Percentiles rank a stretch among this genome's conserved stretches.
Evolutionary conservation across 2,797 vertebrate genomes (phyloP).

Genomic region (Chromis chromis): DNA sequence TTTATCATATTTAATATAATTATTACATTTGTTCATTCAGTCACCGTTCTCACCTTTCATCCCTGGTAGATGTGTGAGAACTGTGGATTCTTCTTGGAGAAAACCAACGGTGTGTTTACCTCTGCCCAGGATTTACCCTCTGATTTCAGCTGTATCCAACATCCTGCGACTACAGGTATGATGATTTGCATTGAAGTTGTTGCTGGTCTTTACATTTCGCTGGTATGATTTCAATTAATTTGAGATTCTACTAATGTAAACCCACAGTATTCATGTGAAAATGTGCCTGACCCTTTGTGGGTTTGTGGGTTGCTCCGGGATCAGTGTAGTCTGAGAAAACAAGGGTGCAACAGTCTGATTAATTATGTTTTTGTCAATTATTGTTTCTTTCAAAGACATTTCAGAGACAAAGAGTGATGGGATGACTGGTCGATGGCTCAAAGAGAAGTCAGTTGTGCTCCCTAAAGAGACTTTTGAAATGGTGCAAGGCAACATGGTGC

Average conservation of each 20-base stretch:
- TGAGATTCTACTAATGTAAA: neutral
- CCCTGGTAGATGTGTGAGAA: constrained; percentile 79
- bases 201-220: neutral
- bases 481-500: constrained; percentile 71
- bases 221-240: neutral
- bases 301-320: too few species aligned
- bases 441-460: constrained; percentile 26
- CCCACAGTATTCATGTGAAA: neutral
- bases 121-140: constrained; percentile 27
- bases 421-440: constrained; percentile 7
- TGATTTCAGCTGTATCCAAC: constrained; percentile 20
- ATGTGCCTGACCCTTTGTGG: neutral
- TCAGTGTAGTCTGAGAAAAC: neutral
- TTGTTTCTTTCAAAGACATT: neutral
- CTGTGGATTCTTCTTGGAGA: constrained; percentile 69
- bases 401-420: constrained; percentile 10
- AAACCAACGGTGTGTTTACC: constrained; percentile 13
- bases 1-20: neutral
- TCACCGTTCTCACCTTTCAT: constrained; percentile 6
- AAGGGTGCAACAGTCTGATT: neutral
- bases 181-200: neutral
- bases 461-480: constrained; percentile 45
- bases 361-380: neutral
- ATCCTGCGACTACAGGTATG: constrained; percentile 45
- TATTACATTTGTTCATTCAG: neutral